Evolutionary conservation across 2,113 vertebrate genomes (phyloP), one percentile per base, ranked within the genome.

Genomic region (Sterna hirundo): DNA sequence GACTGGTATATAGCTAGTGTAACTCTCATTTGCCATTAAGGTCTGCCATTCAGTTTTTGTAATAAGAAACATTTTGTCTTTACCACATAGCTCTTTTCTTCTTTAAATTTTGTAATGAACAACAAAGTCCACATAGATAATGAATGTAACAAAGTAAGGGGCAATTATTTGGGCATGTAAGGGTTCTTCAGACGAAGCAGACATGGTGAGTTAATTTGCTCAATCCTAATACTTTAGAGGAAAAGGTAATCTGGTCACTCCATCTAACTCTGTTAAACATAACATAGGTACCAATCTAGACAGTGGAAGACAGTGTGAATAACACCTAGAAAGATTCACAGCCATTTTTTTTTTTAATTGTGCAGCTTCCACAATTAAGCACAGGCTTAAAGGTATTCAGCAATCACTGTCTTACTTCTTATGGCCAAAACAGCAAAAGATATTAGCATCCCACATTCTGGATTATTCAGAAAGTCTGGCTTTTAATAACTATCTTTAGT

Each of bases 271-370:
- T 62, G 90, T 89, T 38, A 49, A 32, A 61, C 36, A 6, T 19
- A 74, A 65, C 9, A 10, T 30, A 32, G 13, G 5, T 22, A n/a
- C 15, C 12, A 62, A 17, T 70, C 18, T 74, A 66, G 36, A 57
- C 23, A 71, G 18, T 0, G 0, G 23, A 16, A 92, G 25, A 22
- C 38, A 60, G 6, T 5, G 18, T 57, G 34, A 13, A n/a, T 64
- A 46, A 60, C 9, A 6, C 16, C 25, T 60, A 32, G 40, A 36
- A 68, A 55, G 42, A n/a, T 62, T 54, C 6, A 40, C 3, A 32
- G 16, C 11, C 20, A 55, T 2, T 38, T 92, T 49, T 76, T 49
- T 71, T 44, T 78, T 79, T 1, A 90, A n/a, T 52, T 60, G 5
- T 3, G 1, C 23, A 61, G 8, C 26, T 94, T 88, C 29, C 62